Evolutionary conservation across 2,113 vertebrate species (phyloP), one percentile per base, ranked within the genome.

Genomic region (Calyptommatus sinebrachiatus): DNA sequence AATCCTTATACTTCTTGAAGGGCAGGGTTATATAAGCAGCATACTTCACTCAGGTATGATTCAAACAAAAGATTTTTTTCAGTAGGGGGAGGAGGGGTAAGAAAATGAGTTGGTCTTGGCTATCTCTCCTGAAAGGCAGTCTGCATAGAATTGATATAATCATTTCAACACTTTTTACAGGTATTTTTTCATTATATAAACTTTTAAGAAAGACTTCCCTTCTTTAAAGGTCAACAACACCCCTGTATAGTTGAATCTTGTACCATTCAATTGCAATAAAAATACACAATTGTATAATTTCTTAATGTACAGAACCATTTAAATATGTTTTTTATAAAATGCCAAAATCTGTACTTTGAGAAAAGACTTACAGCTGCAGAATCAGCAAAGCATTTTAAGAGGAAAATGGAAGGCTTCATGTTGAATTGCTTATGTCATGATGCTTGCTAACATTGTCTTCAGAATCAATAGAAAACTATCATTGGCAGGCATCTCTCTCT

Each of bases 381-480:
- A n/a, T 78, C 21, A 57, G 11, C 79, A 1, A 71, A 89, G 78
- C 24, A 81, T 85, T 91, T 90, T 83, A 84, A 84, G 28, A 81
- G 66, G 75, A 57, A 87, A 86, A 70, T 8, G 79, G 65, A 81
- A 84, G 26, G 84, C 69, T 46, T 50, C 4, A 0, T 80, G 83
- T 87, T 24, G 28, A 89, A 80, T 73, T 76, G 31, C 50, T 84
- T 73, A 88, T 74, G 65, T 62, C 84, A 41, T 79, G 10, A 41
- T 79, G 10, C 67, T 66, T 29, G 21, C 46, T 89, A 57, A 78
- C 79, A 84, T 45, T 28, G 81, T 73, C 80, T 91, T 50, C 26
- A 82, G 83, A 87, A 75, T 86, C 84, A 68, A 68, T 68, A 74
- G 80, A 88, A 88, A 79, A 76, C 61, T 77, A 46, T 65, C 75